Conservation (phyloP, 2,888 invertebrate genomes). For the Drosophila borborema region DNA sequence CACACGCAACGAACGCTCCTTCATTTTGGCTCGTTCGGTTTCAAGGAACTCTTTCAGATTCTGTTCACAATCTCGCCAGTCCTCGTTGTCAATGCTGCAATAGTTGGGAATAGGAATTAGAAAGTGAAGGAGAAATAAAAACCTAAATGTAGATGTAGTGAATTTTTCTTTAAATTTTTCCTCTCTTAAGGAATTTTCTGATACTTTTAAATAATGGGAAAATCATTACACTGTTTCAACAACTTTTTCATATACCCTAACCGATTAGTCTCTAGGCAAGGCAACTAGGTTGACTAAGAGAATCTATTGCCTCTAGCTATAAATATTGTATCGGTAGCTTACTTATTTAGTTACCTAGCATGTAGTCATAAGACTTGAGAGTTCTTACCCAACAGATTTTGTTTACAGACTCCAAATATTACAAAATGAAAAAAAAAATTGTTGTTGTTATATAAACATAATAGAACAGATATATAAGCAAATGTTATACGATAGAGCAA, state of each 20-base stretch:
- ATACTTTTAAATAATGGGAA: neutral
- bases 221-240: neutral
- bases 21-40: slow-evolving; percentile 81
- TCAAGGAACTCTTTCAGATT: slow-evolving; percentile 83
- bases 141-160: neutral
- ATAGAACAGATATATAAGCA: neutral
- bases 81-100: slow-evolving; percentile 82
- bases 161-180: neutral
- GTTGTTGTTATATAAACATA: neutral
- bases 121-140: neutral
- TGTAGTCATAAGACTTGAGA: neutral
- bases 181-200: neutral
- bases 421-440: neutral
- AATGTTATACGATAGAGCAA: too few species aligned
- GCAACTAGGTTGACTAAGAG: neutral
- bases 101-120: neutral
- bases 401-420: neutral
- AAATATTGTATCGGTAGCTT: neutral
- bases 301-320: neutral
- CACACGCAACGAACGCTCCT: slow-evolving; percentile 75
- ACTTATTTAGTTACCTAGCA: neutral
- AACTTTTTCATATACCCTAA: neutral
- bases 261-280: neutral
- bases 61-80: slow-evolving; percentile 84
- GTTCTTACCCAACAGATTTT: neutral